Evolutionary conservation across 2,888 invertebrate species (phyloP).

Genomic region (Nephrocerus scutellatus): DNA sequence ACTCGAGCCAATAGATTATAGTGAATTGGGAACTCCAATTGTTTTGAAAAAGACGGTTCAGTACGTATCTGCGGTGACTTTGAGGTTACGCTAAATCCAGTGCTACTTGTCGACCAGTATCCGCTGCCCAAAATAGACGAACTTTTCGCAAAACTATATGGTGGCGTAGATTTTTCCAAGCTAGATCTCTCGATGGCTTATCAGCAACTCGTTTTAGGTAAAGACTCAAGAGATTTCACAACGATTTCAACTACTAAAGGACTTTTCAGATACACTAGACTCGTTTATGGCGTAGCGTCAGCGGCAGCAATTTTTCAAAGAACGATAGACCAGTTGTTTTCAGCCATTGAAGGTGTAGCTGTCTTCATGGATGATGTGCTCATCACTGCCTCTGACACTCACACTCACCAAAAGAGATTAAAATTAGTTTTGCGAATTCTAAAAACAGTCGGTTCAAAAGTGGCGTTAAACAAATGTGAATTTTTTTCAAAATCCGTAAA

Average conservation of each 20-base stretch:
- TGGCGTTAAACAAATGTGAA: slow-evolving; percentile 22
- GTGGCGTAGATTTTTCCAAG: slow-evolving; percentile 21
- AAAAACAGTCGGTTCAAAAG: slow-evolving; percentile 20
- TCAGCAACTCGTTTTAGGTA: slow-evolving; percentile 34
- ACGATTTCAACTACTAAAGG: slow-evolving; percentile 30
- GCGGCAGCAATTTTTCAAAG: slow-evolving; percentile 39
- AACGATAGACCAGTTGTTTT: slow-evolving; percentile 31
- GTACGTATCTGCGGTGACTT: slow-evolving; percentile 17
- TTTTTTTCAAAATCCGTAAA: slow-evolving; percentile 18
- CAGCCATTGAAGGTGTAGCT: slow-evolving; percentile 21
- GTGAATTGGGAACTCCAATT: too few relatives aligned
- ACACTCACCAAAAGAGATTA: slow-evolving; percentile 27
- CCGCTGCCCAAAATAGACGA: slow-evolving; percentile 30
- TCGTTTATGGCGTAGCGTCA: slow-evolving; percentile 38
- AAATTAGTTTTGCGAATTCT: slow-evolving; percentile 23
- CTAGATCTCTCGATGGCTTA: slow-evolving; percentile 35
- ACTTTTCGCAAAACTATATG: slow-evolving; percentile 24
- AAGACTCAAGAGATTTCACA: slow-evolving; percentile 26
- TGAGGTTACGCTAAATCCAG: slow-evolving; percentile 27
- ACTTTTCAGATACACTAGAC: slow-evolving; percentile 17
- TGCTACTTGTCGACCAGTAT: slow-evolving; percentile 26
- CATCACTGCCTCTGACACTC: slow-evolving; percentile 23
- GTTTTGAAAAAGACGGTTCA: slow-evolving; percentile 18
- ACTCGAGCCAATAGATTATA: too few relatives aligned
- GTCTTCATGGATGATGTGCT: slow-evolving; percentile 31